Evolutionary conservation across 2,888 invertebrate species (phyloP).

Genomic region (Aphodius sticticus): DNA sequence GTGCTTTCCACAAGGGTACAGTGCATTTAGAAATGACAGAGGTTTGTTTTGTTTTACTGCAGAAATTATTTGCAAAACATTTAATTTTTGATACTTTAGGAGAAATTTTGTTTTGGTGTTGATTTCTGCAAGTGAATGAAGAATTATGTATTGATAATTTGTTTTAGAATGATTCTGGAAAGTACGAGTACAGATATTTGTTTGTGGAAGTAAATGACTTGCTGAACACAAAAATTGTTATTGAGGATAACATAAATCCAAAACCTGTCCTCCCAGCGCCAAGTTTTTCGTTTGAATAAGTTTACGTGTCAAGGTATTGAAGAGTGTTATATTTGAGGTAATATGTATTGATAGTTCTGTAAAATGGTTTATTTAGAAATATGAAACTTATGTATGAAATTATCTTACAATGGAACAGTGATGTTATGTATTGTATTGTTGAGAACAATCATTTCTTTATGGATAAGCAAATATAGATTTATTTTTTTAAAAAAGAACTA

Average conservation of each 20-base stretch:
- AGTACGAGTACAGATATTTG: slow-evolving; percentile 83
- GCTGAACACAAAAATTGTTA: slow-evolving; percentile 75
- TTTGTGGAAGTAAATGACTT: slow-evolving; percentile 85
- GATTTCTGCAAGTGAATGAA: neutral
- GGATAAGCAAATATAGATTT: no score
- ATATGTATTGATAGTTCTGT: neutral
- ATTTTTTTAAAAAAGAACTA: no score
- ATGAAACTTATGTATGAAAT: no score
- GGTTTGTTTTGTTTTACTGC: slow-evolving; percentile 62
- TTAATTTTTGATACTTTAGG: neutral
- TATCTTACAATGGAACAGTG: no score
- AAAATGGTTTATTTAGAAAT: no score
- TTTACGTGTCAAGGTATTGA: neutral
- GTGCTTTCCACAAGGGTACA: slow-evolving; percentile 80
- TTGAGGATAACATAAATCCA: slow-evolving; percentile 82
- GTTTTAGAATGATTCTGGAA: slow-evolving; percentile 77
- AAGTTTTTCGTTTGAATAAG: slow-evolving; percentile 30
- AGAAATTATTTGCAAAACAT: neutral
- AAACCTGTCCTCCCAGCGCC: slow-evolving; percentile 30
- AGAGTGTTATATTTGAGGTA: neutral
- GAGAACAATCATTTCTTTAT: no score
- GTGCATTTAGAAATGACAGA: slow-evolving; percentile 87
- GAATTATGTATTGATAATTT: slow-evolving; percentile 16
- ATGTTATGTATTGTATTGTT: no score
- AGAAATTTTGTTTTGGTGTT: slow-evolving; percentile 17